phyloP scores from a whole-genome alignment of 2,113 vertebrate genomes.

The Caranx melampygus region DNA sequence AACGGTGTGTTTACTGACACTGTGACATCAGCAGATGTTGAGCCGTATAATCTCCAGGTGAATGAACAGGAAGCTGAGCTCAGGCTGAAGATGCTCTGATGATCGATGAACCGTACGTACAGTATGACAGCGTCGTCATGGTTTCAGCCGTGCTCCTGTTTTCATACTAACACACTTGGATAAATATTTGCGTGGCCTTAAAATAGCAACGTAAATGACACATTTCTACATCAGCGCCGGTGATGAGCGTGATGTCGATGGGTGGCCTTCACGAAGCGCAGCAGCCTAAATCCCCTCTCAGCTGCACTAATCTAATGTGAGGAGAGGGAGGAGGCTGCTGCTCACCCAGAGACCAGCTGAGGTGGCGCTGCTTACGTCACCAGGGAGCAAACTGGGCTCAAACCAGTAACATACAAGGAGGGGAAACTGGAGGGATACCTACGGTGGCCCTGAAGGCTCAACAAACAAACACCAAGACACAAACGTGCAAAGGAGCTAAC shows the following conservation, averaged over 20 bases:
- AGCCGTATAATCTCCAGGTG: too few species aligned
- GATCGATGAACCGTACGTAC: too few species aligned
- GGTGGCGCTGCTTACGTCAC: constrained; percentile 24
- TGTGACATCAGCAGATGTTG: too few species aligned
- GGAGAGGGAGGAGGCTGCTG: constrained; percentile 23
- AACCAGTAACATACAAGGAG: background rate
- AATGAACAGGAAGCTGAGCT: too few species aligned
- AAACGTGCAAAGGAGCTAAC: too few species aligned
- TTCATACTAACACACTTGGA: constrained; percentile 16
- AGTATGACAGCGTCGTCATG: background rate
- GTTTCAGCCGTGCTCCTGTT: background rate
- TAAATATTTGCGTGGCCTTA: constrained; percentile 52
- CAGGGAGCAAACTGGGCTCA: constrained; percentile 5
- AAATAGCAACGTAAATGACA: constrained; percentile 55
- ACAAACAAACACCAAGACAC: too few species aligned
- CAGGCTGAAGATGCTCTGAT: too few species aligned
- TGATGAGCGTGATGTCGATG: constrained; percentile 54
- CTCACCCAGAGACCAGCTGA: constrained; percentile 14
- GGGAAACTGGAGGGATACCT: too few species aligned
- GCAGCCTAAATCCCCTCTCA: constrained; percentile 63
- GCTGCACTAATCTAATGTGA: constrained; percentile 54
- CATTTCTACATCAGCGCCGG: constrained; percentile 48
- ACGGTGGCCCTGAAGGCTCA: too few species aligned
- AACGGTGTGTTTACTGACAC: too few species aligned
- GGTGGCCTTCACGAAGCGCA: constrained; percentile 46